phyloP scores from a whole-genome alignment of 1,140 invertebrate genomes.

The Marisa cornuarietis region DNA sequence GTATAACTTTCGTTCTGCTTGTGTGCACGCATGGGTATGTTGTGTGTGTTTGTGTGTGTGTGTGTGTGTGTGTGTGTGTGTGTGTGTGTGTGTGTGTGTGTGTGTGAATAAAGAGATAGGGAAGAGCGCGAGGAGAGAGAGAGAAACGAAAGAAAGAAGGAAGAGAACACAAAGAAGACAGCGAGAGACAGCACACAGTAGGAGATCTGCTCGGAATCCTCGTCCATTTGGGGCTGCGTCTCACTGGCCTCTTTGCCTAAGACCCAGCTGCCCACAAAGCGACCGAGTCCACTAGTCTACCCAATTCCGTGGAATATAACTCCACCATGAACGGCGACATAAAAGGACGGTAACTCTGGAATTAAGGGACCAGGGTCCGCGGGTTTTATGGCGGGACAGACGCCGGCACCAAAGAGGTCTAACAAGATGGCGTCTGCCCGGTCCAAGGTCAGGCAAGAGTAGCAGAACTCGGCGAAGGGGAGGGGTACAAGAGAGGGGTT shows the following conservation, averaged over 20 bases:
- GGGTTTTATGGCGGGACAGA: not conserved
- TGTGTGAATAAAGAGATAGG: not conserved
- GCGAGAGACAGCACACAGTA: not conserved
- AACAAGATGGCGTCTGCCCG: slow-evolving; percentile 1
- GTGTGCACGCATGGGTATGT: not conserved
- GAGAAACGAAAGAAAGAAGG: not conserved
- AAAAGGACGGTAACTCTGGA: not conserved
- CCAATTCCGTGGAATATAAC: slow-evolving; percentile 6
- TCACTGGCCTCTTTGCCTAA: not conserved
- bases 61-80: not conserved
- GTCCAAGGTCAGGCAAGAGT: not conserved
- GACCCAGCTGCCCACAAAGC: not conserved
- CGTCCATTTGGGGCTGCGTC: not conserved
- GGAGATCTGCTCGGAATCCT: not conserved
- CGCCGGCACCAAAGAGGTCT: slow-evolving; percentile 1
- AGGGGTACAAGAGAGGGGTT: not conserved
- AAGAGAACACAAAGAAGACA: not conserved
- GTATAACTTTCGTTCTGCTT: too few species aligned
- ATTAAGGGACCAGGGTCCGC: not conserved
- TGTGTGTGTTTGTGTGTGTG: slow-evolving; percentile 6
- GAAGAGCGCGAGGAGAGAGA: not conserved
- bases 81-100: not conserved
- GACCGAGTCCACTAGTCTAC: not conserved
- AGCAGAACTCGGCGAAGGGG: not conserved
- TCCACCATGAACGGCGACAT: slow-evolving; percentile 6